Evolutionary conservation across 2,888 invertebrate species (phyloP).

Genomic region (Mystacides longicornis): DNA sequence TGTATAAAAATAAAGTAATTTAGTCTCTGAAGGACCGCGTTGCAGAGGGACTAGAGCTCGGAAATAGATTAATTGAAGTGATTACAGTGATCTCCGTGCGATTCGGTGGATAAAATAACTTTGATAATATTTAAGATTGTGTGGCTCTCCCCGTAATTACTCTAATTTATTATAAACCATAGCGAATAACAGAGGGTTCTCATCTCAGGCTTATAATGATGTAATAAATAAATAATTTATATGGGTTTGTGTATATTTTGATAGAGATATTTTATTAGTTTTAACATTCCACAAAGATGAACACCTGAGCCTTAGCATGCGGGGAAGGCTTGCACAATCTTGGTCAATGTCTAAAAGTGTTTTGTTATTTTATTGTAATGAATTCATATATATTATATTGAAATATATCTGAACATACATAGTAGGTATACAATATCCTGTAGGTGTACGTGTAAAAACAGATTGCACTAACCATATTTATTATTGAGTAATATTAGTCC

Average conservation of each 20-base stretch:
- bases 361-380: constrained; percentile 13
- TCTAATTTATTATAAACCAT: neutral
- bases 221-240: no score
- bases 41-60: no score
- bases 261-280: constrained; percentile 20
- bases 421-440: constrained; percentile 3
- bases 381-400: neutral
- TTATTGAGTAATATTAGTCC: constrained; percentile 35
- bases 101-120: neutral
- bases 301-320: constrained; percentile 21
- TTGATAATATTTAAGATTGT: neutral
- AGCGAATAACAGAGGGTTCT: no score
- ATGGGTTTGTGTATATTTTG: constrained; percentile 4
- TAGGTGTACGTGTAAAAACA: constrained; percentile 15
- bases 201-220: no score
- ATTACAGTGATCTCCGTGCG: neutral
- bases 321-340: constrained; percentile 13
- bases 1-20: neutral
- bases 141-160: neutral
- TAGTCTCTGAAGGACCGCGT: no score
- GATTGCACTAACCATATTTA: constrained; percentile 38
- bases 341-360: constrained; percentile 8
- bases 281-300: constrained; percentile 24
- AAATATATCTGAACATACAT: neutral
- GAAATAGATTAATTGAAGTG: no score